A percentile compares a stretch with the other conserved stretches of the same genome.
Conservation (phyloP, 2,888 invertebrate species). For the Germaria angustata region DNA sequence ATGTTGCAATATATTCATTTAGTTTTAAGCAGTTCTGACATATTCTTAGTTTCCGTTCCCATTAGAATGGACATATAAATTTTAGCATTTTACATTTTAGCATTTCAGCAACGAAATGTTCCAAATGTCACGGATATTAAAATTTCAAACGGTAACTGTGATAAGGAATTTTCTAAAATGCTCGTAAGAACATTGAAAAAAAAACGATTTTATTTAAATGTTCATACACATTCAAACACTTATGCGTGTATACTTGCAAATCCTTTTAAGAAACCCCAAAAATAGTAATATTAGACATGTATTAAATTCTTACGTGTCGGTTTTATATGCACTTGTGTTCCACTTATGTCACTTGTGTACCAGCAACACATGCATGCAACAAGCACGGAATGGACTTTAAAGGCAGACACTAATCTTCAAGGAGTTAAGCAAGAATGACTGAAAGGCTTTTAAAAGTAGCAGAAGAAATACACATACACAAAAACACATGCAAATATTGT, state of each 20-base stretch:
- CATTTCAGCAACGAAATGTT: background rate
- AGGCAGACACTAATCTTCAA: conserved; percentile 60
- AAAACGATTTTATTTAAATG: background rate
- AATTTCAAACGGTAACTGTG: conserved; percentile 38
- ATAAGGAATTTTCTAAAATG: conserved; percentile 32
- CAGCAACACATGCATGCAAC: conserved; percentile 57
- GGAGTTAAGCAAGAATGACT: conserved; percentile 19
- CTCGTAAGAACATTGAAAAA: too few species aligned
- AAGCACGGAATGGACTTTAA: conserved; percentile 55
- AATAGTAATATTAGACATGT: conserved; percentile 38
- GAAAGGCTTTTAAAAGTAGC: conserved; percentile 33
- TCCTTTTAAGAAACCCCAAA: background rate
- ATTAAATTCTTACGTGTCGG: conserved; percentile 61
- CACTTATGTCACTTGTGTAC: conserved; percentile 55
- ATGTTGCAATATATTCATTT: too few species aligned
- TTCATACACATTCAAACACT: background rate
- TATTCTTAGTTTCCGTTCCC: conserved; percentile 18
- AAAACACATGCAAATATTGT: background rate
- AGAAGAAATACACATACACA: background rate
- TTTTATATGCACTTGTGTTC: conserved; percentile 39
- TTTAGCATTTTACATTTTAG: background rate
- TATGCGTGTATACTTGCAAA: background rate
- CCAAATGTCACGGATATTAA: conserved; percentile 54
- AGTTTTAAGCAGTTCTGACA: too few species aligned
- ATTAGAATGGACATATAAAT: conserved; percentile 24